Base-by-base conservation (phyloP, 1,140 invertebrate genomes). In the Sycobia sp. region DNA sequence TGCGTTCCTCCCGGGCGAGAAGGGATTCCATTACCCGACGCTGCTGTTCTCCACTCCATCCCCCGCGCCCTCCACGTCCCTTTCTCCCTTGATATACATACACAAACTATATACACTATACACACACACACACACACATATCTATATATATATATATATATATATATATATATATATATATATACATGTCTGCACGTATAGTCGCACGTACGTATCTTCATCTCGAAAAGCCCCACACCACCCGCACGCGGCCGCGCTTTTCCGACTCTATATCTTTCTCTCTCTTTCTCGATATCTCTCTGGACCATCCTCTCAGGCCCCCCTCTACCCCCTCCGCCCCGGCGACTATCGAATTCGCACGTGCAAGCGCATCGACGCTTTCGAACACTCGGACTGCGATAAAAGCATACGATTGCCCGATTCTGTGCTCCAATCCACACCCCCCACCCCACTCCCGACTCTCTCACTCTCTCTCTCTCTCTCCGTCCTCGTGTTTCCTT, bases 1-100 rank as follows among this genome's bases (percentile, higher is more conserved):
- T 81, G 79, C 75, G 77, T 76, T 80, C 71, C 73, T 75, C 71
- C 63, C 32, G 3, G 25, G 23, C n/a, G 22, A 10, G 18, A 50
- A 79, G 75, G 74, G 79, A 82, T 82, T 82, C 78, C 78, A 80
- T 82, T 81, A 80, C 73, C 72, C 63, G 63, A 66, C 67, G 46
- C 55, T 68, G 58, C 69, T 47, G 43, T 22, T 5, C 25, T 63
- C 43, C 34, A 43, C 50, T 36, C 57, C 22, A 7, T 23, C 55
- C 25, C 41, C 8, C 27, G 4, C 27, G 41, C 29, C 16, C 44
- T 22, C 29, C 53, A 3, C 22, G 36, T 23, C 14, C 22, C 18
- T 34, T 16, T 9, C 64, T 68, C 64, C 46, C 62, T 60, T n/a
- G n/a, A n/a, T n/a, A n/a, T n/a, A n/a, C n/a, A n/a, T n/a, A n/a